These are phyloP conservation scores for Rostratula benghalensis DNA, from an alignment of 2,113 vertebrate genomes.

Conservation along the genomic window DNA sequence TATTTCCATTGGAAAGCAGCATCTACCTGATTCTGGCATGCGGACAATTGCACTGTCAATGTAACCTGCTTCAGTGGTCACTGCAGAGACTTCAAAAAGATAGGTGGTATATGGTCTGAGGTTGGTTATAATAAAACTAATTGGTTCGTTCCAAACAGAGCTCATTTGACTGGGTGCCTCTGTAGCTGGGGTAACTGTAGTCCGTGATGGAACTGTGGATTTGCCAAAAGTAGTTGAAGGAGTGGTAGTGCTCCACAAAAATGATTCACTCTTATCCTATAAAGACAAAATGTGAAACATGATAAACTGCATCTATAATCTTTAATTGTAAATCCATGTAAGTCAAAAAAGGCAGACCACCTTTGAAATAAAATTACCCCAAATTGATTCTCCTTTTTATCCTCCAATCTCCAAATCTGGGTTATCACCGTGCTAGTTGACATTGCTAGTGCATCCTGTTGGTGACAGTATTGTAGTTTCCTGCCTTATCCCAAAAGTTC, in stretches of 20 bases:
- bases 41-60: constrained; percentile 92
- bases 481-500: not conserved
- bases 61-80: constrained; percentile 93
- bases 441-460: not conserved
- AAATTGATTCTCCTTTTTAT: not conserved
- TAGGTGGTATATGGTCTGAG: constrained; percentile 92
- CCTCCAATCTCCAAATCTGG: not conserved
- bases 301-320: not conserved
- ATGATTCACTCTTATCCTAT: constrained; percentile 91
- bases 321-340: not conserved
- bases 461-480: not conserved
- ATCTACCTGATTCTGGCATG: constrained; percentile 91
- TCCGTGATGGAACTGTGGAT: constrained; percentile 71
- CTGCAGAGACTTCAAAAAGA: constrained; percentile 96
- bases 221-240: constrained; percentile 76
- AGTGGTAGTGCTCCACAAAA: constrained; percentile 89
- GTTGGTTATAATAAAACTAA: constrained; percentile 86
- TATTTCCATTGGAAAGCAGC: not conserved
- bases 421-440: not conserved
- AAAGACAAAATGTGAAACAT: constrained; percentile 16
- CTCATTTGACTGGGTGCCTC: constrained; percentile 75
- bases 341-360: not conserved
- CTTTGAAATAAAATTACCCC: not conserved
- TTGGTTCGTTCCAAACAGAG: constrained; percentile 88
- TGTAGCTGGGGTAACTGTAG: constrained; percentile 63